Conservation (phyloP, 37 sponge, comb jelly and placozoan species). For the Aplysina aerophoba region DNA sequence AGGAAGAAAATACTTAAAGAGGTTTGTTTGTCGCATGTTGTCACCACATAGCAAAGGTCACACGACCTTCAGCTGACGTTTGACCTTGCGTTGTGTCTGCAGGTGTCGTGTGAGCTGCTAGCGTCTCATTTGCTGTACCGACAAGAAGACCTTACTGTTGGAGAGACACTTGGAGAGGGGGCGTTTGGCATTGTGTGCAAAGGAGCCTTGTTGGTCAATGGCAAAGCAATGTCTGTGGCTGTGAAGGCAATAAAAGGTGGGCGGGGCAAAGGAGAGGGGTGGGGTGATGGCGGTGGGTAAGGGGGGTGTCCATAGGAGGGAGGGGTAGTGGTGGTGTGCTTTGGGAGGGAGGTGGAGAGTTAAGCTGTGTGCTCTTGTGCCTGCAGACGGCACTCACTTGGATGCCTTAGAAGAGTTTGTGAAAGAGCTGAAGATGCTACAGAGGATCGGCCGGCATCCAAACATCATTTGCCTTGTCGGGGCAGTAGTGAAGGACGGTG, state of each 20-base stretch:
- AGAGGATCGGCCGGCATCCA: not conserved
- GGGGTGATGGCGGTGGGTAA: too few species aligned
- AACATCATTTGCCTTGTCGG: conserved; percentile 23
- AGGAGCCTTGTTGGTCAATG: not conserved
- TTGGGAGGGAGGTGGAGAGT: too few species aligned
- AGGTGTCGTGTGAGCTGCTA: conserved; percentile 18
- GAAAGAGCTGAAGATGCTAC: conserved; percentile 22
- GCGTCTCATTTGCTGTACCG: not conserved
- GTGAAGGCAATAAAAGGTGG: conserved; percentile 24
- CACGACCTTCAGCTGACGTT: too few species aligned
- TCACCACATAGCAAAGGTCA: too few species aligned
- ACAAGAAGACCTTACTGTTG: not conserved
- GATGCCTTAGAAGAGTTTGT: conserved; percentile 30
- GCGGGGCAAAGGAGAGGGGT: not conserved
- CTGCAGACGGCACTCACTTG: not conserved
- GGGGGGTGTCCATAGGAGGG: too few species aligned
- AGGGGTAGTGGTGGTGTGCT: too few species aligned
- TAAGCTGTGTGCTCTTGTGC: too few species aligned
- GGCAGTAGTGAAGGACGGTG: not conserved
- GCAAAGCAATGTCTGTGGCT: not conserved
- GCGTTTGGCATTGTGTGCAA: conserved; percentile 20
- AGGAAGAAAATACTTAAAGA: too few species aligned
- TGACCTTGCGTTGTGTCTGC: too few species aligned
- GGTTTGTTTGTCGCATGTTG: too few species aligned
- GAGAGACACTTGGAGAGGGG: conserved; percentile 5